Evolutionary conservation across 2,888 invertebrate genomes (phyloP), one percentile per base, ranked within the genome.

Genomic region (Lutraria lutraria): DNA sequence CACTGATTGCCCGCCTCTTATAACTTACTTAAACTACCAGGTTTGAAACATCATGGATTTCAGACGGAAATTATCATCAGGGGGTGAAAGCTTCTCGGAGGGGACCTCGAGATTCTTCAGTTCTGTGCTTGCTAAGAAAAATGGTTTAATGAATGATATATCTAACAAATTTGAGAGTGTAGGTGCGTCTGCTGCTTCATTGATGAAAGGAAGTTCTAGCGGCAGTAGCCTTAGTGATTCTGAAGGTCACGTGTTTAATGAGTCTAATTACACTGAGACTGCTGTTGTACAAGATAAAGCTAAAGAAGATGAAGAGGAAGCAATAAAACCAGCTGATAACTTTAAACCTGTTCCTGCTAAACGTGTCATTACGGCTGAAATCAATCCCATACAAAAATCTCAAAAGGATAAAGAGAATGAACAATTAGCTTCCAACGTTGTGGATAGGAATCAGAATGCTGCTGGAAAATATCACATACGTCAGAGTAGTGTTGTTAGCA

Each of bases 111-210:
- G 95, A 63, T 96, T 96, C 89, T 95, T 96, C 85, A 95, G 92
- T 60, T 96, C 96, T 13, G 94, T 96, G 88, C 94, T 95, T 34
- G 95, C 95, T 19, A 96, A 95, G 89, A 96, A 96, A 86, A 95
- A 96, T 92, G 96, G 96, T 25, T 88, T 96, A 53, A 93, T 96
- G 83, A 96, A 92, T 86, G 96, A 95, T 89, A 90, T 96, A 43
- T 96, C 96, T 15, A 95, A 94, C 16, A 96, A 96, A 89, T 92
- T 96, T 80, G 96, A 96, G 83, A 94, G 92, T 85, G 94, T 94
- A 31, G 93, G 94, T 80, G 90, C 92, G 19, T 88, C 92, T 54
- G 93, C 94, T 83, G 90, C 92, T 25, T 88, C 92, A 34, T 87
- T 93, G 56, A 93, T 94, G 91, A 94, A 94, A 80, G 90, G 91